phyloP scores from a whole-genome alignment of 2,888 invertebrate genomes.

The Aelia acuminata region DNA sequence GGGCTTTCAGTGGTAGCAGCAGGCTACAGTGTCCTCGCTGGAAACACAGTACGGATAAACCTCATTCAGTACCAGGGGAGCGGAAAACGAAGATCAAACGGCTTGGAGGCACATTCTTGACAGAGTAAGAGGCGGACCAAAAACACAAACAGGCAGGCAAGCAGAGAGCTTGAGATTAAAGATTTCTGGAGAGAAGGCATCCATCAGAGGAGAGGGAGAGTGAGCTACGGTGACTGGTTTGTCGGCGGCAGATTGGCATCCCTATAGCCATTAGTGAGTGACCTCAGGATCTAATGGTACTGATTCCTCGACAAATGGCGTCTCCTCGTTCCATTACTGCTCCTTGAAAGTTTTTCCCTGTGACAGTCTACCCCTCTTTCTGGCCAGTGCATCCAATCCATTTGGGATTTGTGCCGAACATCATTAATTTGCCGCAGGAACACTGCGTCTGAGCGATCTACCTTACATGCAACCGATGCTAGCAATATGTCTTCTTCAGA shows the following conservation, averaged over 20 bases:
- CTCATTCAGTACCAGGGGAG: slow-evolving; percentile 20
- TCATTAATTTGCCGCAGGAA: slow-evolving; percentile 15
- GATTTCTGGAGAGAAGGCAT: slow-evolving; percentile 15
- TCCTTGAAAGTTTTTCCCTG: slow-evolving; percentile 13
- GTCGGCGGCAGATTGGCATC: slow-evolving; percentile 20
- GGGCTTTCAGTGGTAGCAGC: background rate
- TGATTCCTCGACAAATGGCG: slow-evolving; percentile 38
- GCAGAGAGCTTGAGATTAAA: slow-evolving; percentile 13
- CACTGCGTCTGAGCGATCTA: background rate
- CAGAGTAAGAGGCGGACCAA: slow-evolving; percentile 18
- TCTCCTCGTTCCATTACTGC: slow-evolving; percentile 14
- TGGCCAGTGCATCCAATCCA: slow-evolving; percentile 37
- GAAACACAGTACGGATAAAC: background rate
- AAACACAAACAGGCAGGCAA: slow-evolving; percentile 3
- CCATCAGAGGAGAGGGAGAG: slow-evolving; percentile 10
- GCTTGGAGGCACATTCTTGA: background rate
- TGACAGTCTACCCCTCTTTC: background rate
- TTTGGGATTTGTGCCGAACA: background rate
- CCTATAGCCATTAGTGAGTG: slow-evolving; percentile 39
- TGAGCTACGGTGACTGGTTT: background rate
- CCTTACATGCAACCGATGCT: slow-evolving; percentile 23
- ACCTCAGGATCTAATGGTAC: slow-evolving; percentile 30
- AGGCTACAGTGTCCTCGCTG: slow-evolving; percentile 16
- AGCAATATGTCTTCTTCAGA: slow-evolving; percentile 21
- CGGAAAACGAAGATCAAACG: slow-evolving; percentile 41